A percentile compares a stretch with the other conserved stretches of the same genome.
Evolutionary conservation across 2,113 vertebrate species (phyloP).

Genomic region (Psephotus haematonotus): DNA sequence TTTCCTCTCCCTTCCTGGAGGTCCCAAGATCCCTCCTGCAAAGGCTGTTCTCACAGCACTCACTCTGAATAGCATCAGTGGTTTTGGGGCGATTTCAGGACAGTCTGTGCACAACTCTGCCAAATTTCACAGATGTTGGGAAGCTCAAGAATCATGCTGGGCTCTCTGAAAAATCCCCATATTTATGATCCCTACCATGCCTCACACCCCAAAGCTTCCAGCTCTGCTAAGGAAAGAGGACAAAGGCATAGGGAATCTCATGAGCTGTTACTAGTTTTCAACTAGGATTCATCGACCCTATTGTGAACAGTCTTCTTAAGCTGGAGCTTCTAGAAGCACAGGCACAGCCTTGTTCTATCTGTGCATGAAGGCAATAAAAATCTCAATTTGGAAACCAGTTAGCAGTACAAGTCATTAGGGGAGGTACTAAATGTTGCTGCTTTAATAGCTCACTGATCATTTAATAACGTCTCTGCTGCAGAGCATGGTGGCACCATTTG

Average conservation of each 20-base stretch:
- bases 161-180: background rate
- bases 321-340: constrained; percentile 21
- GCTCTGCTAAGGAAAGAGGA: background rate
- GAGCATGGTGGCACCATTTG: constrained; percentile 57
- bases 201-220: background rate
- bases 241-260: background rate
- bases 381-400: constrained; percentile 70
- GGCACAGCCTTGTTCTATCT: constrained; percentile 30
- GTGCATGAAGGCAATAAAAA: constrained; percentile 60
- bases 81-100: background rate
- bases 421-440: constrained; percentile 68
- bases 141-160: background rate
- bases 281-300: background rate
- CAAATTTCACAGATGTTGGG: constrained; percentile 28
- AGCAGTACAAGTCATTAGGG: constrained; percentile 64
- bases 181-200: background rate
- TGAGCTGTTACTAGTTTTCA: constrained; percentile 1
- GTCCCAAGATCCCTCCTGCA: background rate
- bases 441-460: constrained; percentile 74
- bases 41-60: background rate
- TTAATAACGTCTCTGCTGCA: constrained; percentile 69
- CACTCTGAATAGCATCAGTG: background rate
- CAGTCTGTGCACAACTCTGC: background rate
- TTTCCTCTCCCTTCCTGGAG: background rate
- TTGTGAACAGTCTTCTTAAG: constrained; percentile 16